Evolutionary conservation across 2,888 invertebrate genomes (phyloP).

Genomic region (Drosophila infuscata): DNA sequence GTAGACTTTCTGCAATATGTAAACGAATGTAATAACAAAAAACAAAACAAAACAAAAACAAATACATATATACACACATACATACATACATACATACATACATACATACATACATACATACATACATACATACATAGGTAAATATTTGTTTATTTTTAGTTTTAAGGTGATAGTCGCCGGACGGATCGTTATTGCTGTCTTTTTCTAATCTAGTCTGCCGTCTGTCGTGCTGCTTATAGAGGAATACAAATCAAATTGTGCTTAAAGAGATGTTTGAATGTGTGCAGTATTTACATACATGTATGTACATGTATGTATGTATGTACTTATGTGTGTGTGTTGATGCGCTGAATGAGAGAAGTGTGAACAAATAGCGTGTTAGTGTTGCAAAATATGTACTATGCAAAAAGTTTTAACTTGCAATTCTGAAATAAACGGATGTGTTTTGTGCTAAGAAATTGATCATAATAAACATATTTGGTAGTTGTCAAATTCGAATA

Average conservation of each 20-base stretch:
- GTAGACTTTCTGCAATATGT: conserved; percentile 3
- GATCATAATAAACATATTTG: neutral
- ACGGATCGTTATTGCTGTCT: conserved; percentile 13
- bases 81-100: conserved; percentile 9
- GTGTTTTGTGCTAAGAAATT: neutral
- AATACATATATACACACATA: conserved; percentile 6
- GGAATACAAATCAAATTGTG: conserved; percentile 14
- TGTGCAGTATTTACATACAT: conserved; percentile 1
- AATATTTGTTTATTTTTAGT: conserved; percentile 48
- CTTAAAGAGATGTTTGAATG: neutral
- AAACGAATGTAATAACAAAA: conserved; percentile 15
- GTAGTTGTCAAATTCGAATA: neutral
- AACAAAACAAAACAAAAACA: conserved; percentile 22
- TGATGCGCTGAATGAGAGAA: neutral
- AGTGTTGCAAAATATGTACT: neutral
- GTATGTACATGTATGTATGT: neutral
- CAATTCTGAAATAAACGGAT: neutral
- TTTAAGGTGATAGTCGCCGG: conserved; percentile 17
- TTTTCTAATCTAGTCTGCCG: conserved; percentile 31
- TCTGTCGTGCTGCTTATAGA: conserved; percentile 26
- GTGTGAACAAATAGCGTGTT: neutral
- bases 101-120: conserved; percentile 6
- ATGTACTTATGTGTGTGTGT: neutral
- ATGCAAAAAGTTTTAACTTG: neutral
- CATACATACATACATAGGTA: conserved; percentile 5